Evolutionary conservation across 2,113 vertebrate genomes (phyloP), one percentile per base, ranked within the genome.

Genomic region (Rhadina sibilatrix): DNA sequence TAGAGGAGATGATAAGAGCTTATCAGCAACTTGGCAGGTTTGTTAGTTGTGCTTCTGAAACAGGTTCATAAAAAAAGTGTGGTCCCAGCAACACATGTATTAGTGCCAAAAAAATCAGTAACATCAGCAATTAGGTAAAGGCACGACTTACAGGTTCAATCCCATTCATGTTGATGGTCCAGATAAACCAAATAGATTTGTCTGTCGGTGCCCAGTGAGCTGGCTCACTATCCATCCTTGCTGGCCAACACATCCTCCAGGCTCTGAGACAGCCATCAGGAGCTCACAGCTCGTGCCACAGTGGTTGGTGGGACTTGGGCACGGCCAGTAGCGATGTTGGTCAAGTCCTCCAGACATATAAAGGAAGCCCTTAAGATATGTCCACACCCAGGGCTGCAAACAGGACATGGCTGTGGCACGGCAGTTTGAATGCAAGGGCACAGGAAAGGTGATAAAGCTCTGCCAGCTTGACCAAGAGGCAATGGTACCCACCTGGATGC

Each of bases 251-350:
- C 35, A 37, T 70, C 40, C n/a, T 69, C 25, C 27, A 53, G 40
- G 12, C 24, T 56, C 44, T 57, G 33, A 54, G 25, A 54, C 9
- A 54, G 24, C 70, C 17, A 15, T n/a, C 16, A 35, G n/a, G 38
- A 54, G 21, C 25, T 61, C 18, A 2, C 70, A 83, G 70, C 30
- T 61, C 0, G 0, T 40, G 38, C 14, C 24, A 25, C 30, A 46
- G n/a, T 3, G 2, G 13, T 54, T 47, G 35, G 35, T 47, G n/a
- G 40, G 16, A 76, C 10, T 20, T 40, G 24, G 30, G 8, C 7
- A 54, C 24, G 21, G 21, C 31, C 35, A 61, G 35, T 54, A 49
- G 22, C 35, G 23, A 15, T 0, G 0, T 9, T n/a, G 42, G 25
- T n/a, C 17, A 40, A 53, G 14, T 38, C 12, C 14, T 76, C 14